Evolutionary conservation across 1,140 invertebrate genomes (phyloP), one percentile per base, ranked within the genome.

Genomic region (Polypedilum vanderplanki): DNA sequence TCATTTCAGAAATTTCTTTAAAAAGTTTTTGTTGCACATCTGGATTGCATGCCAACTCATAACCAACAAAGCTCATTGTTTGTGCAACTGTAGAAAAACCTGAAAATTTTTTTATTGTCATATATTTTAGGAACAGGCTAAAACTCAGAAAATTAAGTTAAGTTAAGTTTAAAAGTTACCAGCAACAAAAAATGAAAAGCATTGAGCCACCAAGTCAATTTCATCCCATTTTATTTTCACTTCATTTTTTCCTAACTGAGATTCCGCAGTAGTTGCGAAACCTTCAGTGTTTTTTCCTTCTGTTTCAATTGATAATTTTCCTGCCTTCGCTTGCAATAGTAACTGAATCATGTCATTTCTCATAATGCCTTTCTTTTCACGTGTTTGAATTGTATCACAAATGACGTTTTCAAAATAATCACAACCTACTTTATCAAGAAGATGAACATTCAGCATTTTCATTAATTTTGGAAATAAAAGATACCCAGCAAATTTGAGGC

Each of bases 11-110:
- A 40, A 90, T 83, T 79, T 90, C 89, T 64, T 85, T 79, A 64
- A 84, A 84, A 33, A 91, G 76, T 79, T 82, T 85, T 3, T 84
- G 79, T 77, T 90, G 88, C 17, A 86, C 77, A 0, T 87, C 83
- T 0, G 84, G 84, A 78, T 89, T 84, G 12, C 85, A 77, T 0
- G 87, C 85, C 9, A 91, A 78, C 73, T 86, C 83, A 76, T 85
- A 84, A 1, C 84, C 77, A 10, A 78, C 76, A 79, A 84, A 81
- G 0, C 77, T 78, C 10, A 85, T 40, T n/a, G 73, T 74, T 40
- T 46, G 17, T 20, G 65, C 65, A 12, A 70, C 65, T 3, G 46
- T 74, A 12, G 73, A 67, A 75, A 75, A 74, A 41, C 24, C 24
- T 5, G 10, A 15, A 17, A 57, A n/a, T n/a, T n/a, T 57, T 9